These are phyloP conservation scores for Brachyhypopomus gauderio DNA, from an alignment of 2,113 vertebrate genomes.

Conservation along the genomic window DNA sequence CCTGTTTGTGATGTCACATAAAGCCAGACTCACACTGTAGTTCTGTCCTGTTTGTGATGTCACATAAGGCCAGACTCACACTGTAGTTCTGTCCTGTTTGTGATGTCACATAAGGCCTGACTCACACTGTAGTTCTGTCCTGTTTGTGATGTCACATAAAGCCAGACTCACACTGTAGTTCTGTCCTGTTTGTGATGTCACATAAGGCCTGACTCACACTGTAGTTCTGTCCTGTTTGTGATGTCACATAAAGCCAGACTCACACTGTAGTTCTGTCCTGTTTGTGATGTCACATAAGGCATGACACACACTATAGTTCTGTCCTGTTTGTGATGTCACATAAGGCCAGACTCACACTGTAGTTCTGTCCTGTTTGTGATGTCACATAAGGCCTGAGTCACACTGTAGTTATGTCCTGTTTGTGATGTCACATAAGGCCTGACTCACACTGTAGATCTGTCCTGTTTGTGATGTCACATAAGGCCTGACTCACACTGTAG, in stretches of 20 bases:
- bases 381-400: too few species aligned
- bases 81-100: slow-evolving; percentile 4
- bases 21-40: slow-evolving; percentile 55
- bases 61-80: slow-evolving; percentile 57
- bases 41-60: slow-evolving; percentile 57
- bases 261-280: slow-evolving; percentile 11
- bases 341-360: slow-evolving; percentile 56
- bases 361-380: too few species aligned
- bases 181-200: slow-evolving; percentile 58
- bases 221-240: background rate
- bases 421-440: slow-evolving; percentile 59
- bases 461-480: slow-evolving; percentile 59
- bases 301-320: slow-evolving; percentile 52
- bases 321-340: slow-evolving; percentile 59
- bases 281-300: slow-evolving; percentile 60
- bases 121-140: background rate
- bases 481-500: slow-evolving; percentile 55
- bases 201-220: slow-evolving; percentile 56
- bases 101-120: too few species aligned
- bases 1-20: slow-evolving; percentile 60
- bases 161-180: slow-evolving; percentile 54
- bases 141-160: slow-evolving; percentile 60
- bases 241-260: too few species aligned
- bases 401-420: slow-evolving; percentile 30
- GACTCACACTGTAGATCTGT: slow-evolving; percentile 51